phyloP scores from a whole-genome alignment of 2,797 vertebrate species.

The Erpetoichthys calabaricus region DNA sequence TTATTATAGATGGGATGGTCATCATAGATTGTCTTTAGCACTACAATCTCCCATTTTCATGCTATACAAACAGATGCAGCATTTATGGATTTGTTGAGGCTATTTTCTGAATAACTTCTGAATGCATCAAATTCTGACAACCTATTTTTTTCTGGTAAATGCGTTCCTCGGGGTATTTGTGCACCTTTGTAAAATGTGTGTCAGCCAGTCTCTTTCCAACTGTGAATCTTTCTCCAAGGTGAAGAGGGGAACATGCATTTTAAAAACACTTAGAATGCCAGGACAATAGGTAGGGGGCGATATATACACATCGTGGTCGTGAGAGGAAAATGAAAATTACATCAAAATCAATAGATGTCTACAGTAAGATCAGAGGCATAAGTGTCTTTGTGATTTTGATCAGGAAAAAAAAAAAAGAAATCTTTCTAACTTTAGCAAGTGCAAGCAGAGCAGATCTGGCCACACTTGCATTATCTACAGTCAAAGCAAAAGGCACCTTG shows the following conservation, averaged over 20 bases:
- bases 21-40: background rate
- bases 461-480: no score
- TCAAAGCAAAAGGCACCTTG: no score
- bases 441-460: no score
- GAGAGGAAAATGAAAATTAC: no score
- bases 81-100: constrained; percentile 55
- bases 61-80: constrained; percentile 33
- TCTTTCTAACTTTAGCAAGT: no score
- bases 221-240: constrained; percentile 40
- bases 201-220: constrained; percentile 24
- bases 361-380: no score
- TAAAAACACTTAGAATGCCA: constrained; percentile 35
- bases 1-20: background rate
- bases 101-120: constrained; percentile 52
- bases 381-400: no score
- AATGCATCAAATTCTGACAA: constrained; percentile 60
- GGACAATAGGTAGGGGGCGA: no score
- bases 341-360: no score
- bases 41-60: constrained; percentile 3
- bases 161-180: constrained; percentile 48
- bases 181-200: constrained; percentile 41
- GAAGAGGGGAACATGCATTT: constrained; percentile 50
- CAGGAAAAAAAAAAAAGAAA: no score
- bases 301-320: no score
- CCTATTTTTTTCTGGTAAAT: constrained; percentile 52